A percentile compares a stretch with the other conserved stretches of the same genome.
Evolutionary conservation across 2,888 invertebrate species (phyloP).

Genomic region (Volucella zonaria): DNA sequence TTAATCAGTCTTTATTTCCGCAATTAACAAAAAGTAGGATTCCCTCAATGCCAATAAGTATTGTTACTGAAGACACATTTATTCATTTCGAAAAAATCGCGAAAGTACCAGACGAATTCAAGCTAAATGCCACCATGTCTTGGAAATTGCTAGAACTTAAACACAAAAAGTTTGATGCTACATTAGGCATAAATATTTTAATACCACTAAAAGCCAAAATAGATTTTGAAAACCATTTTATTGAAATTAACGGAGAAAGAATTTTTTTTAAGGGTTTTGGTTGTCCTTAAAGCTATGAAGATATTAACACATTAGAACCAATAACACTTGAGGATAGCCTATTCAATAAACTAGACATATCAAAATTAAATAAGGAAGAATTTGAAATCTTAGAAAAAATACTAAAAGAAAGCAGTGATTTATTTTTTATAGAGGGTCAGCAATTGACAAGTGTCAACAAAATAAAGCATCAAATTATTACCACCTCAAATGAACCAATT

Average conservation of each 20-base stretch:
- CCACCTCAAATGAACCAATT: not conserved
- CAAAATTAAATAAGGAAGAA: too few relatives aligned
- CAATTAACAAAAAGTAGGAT: constrained; percentile 11
- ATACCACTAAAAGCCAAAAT: constrained; percentile 30
- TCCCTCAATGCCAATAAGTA: constrained; percentile 19
- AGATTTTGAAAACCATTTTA: constrained; percentile 22
- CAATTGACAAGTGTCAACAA: too few relatives aligned
- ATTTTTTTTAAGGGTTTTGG: too few relatives aligned
- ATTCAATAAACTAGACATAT: not conserved
- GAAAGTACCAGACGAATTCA: constrained; percentile 36
- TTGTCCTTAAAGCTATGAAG: too few relatives aligned
- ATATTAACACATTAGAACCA: too few relatives aligned
- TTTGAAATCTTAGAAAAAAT: too few relatives aligned
- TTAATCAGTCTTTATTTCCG: constrained; percentile 17
- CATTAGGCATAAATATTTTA: constrained; percentile 14
- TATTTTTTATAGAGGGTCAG: too few relatives aligned
- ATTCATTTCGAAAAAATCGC: constrained; percentile 21
- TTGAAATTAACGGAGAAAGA: not conserved
- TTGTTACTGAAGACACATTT: constrained; percentile 7
- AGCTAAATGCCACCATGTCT: constrained; percentile 15
- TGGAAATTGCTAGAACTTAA: constrained; percentile 8
- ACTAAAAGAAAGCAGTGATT: too few relatives aligned
- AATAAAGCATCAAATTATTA: too few relatives aligned
- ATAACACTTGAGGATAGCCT: too few relatives aligned
- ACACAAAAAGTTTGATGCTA: constrained; percentile 26